phyloP scores from a whole-genome alignment of 2,113 vertebrate genomes.

The Bubo bubo region DNA sequence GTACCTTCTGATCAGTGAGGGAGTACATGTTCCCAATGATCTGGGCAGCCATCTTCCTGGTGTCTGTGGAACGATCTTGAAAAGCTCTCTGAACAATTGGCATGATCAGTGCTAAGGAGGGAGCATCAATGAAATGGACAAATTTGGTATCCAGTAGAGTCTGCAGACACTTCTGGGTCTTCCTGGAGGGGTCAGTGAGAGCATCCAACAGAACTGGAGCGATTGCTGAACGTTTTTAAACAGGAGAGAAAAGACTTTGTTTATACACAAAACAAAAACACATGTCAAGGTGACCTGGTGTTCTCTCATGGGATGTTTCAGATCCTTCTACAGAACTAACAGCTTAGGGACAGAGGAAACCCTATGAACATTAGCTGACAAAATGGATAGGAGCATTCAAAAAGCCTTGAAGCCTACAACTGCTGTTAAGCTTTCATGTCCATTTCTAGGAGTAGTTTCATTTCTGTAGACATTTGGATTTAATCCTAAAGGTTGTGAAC shows the following conservation, averaged over 20 bases:
- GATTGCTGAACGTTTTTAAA: constrained; percentile 80
- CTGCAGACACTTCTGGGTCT: constrained; percentile 94
- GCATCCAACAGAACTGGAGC: constrained; percentile 94
- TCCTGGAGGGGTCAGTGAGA: constrained; percentile 92
- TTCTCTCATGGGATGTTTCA: neutral
- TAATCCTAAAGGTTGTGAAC: neutral
- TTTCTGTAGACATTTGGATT: neutral
- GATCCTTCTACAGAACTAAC: neutral
- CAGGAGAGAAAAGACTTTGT: neutral
- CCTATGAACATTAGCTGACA: neutral
- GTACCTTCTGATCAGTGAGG: constrained; percentile 96
- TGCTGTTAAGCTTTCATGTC: neutral
- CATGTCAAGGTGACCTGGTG: neutral
- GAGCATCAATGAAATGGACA: constrained; percentile 97
- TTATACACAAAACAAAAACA: neutral
- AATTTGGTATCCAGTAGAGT: constrained; percentile 97
- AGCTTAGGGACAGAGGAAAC: neutral
- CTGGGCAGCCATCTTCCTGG: constrained; percentile 98
- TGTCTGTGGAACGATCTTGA: constrained; percentile 97
- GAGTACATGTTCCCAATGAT: constrained; percentile 99
- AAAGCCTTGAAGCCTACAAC: neutral
- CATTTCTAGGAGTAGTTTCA: neutral
- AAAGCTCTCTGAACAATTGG: constrained; percentile 98
- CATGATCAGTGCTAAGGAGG: constrained; percentile 97
- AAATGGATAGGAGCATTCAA: neutral